Percentiles rank a stretch among this genome's conserved stretches.
These are phyloP conservation scores for Phrynosoma blainvillii DNA, from an alignment of 2,113 vertebrate species.

Conservation along the genomic window DNA sequence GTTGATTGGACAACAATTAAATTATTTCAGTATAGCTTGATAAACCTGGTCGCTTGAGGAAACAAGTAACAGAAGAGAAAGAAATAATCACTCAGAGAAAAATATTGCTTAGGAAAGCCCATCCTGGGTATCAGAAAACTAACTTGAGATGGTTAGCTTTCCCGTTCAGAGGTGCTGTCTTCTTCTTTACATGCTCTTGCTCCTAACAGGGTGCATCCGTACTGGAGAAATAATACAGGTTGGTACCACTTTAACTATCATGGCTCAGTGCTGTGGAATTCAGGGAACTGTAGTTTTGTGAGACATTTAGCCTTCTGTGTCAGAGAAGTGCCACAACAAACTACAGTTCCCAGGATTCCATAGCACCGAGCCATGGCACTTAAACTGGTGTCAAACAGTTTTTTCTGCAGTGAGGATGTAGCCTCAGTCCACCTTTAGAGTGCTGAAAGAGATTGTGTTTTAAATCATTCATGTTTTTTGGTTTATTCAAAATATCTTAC, in stretches of 20 bases:
- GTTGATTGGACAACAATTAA: constrained; percentile 73
- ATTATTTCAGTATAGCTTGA: constrained; percentile 75
- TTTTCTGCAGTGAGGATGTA: no score
- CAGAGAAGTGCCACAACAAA: no score
- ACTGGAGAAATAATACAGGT: no score
- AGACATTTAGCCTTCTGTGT: no score
- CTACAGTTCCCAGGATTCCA: no score
- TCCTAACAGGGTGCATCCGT: background rate
- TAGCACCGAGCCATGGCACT: no score
- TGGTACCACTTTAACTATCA: no score
- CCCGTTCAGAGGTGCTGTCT: background rate
- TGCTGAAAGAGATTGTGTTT: background rate
- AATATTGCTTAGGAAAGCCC: background rate
- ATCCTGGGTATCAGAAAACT: background rate
- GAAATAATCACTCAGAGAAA: background rate
- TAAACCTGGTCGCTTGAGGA: constrained; percentile 34
- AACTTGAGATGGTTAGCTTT: background rate
- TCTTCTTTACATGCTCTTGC: background rate
- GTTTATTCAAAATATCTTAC: background rate
- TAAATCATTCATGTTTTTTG: background rate
- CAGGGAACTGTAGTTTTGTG: no score
- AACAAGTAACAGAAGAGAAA: background rate
- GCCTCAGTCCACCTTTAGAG: background rate
- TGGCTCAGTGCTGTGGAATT: no score
- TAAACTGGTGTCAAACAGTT: no score